phyloP scores from a whole-genome alignment of 2,888 invertebrate species.

The Sarcophaga carnaria region DNA sequence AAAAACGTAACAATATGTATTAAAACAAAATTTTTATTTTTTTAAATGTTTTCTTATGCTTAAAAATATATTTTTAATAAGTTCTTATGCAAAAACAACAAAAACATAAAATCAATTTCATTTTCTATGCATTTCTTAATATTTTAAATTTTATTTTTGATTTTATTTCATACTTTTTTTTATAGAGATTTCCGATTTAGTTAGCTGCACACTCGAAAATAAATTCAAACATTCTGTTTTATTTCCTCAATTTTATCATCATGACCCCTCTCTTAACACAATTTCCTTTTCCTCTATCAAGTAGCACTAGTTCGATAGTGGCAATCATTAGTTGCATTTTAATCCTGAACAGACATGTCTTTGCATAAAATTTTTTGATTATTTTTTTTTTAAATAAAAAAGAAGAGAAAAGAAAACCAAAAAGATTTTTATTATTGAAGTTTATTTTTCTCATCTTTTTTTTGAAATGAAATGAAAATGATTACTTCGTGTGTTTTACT shows the following conservation, averaged over 20 bases:
- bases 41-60: too few relatives aligned
- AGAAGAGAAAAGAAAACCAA: not conserved
- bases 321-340: constrained; percentile 34
- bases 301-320: constrained; percentile 6
- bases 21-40: too few relatives aligned
- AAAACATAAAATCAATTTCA: too few relatives aligned
- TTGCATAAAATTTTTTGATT: constrained; percentile 55
- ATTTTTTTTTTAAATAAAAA: constrained; percentile 17
- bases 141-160: not conserved
- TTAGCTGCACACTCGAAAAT: not conserved
- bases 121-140: too few relatives aligned
- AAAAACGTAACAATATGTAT: too few relatives aligned
- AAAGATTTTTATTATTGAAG: not conserved
- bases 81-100: too few relatives aligned
- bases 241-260: not conserved
- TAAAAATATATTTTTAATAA: too few relatives aligned
- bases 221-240: not conserved
- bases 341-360: constrained; percentile 53
- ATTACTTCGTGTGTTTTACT: not conserved
- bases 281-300: constrained; percentile 64
- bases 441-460: not conserved
- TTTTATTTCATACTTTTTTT: not conserved
- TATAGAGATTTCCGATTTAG: not conserved
- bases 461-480: not conserved
- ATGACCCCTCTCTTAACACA: constrained; percentile 25